These are phyloP conservation scores for Tetramorium parvispinum DNA, from an alignment of 1,140 invertebrate genomes.

Conservation along the genomic window DNA sequence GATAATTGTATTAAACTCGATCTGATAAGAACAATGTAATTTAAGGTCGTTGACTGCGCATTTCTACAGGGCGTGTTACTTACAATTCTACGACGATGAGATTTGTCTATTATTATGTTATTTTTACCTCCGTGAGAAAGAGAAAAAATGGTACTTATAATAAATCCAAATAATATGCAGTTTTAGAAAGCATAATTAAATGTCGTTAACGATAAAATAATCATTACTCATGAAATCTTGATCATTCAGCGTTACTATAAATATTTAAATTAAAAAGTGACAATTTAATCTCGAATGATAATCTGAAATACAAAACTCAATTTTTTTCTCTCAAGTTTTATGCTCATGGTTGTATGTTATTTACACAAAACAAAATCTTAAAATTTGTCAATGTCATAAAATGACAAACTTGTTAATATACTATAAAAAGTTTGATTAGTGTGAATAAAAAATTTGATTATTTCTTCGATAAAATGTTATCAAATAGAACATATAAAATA, in stretches of 20 bases:
- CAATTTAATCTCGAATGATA: not conserved
- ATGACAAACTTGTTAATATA: not conserved
- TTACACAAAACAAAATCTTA: not conserved
- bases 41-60: slow-evolving; percentile 58
- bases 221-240: slow-evolving; percentile 3
- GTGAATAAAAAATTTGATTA: not conserved
- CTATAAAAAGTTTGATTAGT: not conserved
- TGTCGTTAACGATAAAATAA: slow-evolving; percentile 35
- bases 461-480: not conserved
- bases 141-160: slow-evolving; percentile 3
- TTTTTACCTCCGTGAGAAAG: slow-evolving; percentile 6
- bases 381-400: not conserved
- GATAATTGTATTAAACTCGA: slow-evolving; percentile 71
- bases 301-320: not conserved
- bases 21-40: slow-evolving; percentile 67
- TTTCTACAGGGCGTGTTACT: slow-evolving; percentile 44
- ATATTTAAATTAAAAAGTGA: not conserved
- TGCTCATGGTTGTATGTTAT: not conserved
- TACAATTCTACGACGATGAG: slow-evolving; percentile 38
- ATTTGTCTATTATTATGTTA: slow-evolving; percentile 37
- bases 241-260: not conserved
- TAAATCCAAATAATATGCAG: slow-evolving; percentile 20
- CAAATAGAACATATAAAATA: not conserved
- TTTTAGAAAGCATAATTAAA: not conserved
- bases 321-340: not conserved